Evolutionary conservation across 2,797 vertebrate species (phyloP).

Genomic region (Tolypeutes matacus): DNA sequence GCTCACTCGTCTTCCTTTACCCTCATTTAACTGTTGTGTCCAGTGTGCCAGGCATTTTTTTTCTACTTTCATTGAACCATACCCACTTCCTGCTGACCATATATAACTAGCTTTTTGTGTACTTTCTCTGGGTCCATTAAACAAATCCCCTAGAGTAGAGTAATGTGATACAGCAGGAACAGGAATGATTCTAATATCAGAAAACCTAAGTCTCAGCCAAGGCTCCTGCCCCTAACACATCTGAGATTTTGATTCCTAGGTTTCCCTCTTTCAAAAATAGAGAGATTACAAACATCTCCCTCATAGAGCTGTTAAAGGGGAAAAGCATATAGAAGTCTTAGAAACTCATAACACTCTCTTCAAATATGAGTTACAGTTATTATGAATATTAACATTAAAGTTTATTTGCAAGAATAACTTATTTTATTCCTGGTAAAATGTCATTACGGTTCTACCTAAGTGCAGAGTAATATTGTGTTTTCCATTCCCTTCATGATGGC

Average conservation of each 20-base stretch:
- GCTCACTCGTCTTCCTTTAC: neutral
- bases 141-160: neutral
- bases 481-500: neutral
- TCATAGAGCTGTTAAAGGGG: neutral
- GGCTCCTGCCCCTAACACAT: neutral
- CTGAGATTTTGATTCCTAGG: neutral
- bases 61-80: neutral
- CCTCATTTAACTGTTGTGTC: neutral
- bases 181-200: neutral
- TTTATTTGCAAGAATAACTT: conserved; percentile 11
- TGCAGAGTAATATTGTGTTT: neutral
- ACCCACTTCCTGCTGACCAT: neutral
- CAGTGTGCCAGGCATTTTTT: neutral
- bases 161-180: neutral
- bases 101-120: neutral
- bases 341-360: neutral
- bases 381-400: neutral
- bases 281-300: neutral
- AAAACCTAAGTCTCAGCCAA: neutral
- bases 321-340: neutral
- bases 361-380: neutral
- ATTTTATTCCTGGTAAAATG: neutral
- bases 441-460: neutral
- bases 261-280: conserved; percentile 32
- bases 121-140: neutral